Evolutionary conservation across 1,140 invertebrate genomes (phyloP).

Genomic region (Orchestia grillus): DNA sequence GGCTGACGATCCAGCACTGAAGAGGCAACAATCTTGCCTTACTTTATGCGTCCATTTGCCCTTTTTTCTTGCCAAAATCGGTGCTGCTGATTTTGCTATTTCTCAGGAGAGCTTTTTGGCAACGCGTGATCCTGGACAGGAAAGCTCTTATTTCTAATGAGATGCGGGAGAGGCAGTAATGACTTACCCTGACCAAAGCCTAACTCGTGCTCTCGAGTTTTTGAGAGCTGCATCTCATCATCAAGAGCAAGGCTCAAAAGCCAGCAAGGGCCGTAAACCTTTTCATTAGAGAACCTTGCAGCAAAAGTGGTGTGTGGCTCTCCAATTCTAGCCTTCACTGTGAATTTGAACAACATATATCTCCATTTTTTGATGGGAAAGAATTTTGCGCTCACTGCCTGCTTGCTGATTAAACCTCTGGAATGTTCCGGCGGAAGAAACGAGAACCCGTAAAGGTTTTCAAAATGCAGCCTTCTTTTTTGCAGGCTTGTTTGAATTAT

Average conservation of each 20-base stretch:
- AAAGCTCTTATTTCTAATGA: slow-evolving; percentile 1
- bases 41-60: background rate
- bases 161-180: background rate
- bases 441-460: background rate
- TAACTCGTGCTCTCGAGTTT: background rate
- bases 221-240: background rate
- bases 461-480: background rate
- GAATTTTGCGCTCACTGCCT: background rate
- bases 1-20: background rate
- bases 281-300: background rate
- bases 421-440: background rate
- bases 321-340: background rate
- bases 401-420: background rate
- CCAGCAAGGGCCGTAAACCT: background rate
- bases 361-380: background rate
- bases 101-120: background rate
- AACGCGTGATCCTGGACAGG: background rate
- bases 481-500: background rate
- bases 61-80: background rate
- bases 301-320: background rate
- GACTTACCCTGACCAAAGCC: background rate
- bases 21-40: background rate
- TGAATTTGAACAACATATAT: background rate
- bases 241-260: background rate
- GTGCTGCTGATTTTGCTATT: background rate